phyloP scores from a whole-genome alignment of 2,888 invertebrate species.

The Dioctria rufipes region DNA sequence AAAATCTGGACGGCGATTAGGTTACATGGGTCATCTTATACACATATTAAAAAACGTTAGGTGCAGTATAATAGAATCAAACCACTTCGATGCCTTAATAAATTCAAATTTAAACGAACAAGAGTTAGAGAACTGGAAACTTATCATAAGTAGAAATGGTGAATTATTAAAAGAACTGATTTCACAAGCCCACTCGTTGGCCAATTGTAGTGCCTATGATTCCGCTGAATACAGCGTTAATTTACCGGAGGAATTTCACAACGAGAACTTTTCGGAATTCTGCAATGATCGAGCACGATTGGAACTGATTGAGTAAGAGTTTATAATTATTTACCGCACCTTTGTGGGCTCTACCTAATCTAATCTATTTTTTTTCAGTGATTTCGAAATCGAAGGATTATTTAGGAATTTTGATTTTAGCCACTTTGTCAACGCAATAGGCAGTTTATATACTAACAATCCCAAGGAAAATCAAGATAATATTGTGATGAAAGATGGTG shows the following conservation, averaged over 20 bases:
- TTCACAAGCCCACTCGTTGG: slow-evolving; percentile 67
- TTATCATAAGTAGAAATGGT: slow-evolving; percentile 67
- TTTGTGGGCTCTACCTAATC: not conserved
- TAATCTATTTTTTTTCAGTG: not conserved
- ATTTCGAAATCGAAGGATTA: not conserved
- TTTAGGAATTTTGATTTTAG: not conserved
- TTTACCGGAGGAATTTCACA: slow-evolving; percentile 65
- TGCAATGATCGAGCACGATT: not conserved
- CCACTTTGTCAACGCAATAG: not conserved
- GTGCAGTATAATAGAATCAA: slow-evolving; percentile 70
- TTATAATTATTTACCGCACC: not conserved
- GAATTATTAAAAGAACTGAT: slow-evolving; percentile 67
- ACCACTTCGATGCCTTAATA: slow-evolving; percentile 74
- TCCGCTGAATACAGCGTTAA: slow-evolving; percentile 63
- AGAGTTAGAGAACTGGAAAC: slow-evolving; percentile 72
- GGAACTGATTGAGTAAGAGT: not conserved
- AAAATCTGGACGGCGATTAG: slow-evolving; percentile 74
- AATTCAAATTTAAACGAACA: slow-evolving; percentile 73
- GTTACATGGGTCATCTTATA: slow-evolving; percentile 80
- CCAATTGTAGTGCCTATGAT: slow-evolving; percentile 69
- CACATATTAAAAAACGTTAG: slow-evolving; percentile 76
- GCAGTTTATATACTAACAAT: not conserved
- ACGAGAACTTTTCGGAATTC: slow-evolving; percentile 1
- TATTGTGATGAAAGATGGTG: slow-evolving; percentile 56
- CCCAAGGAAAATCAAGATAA: not conserved